phyloP scores from a whole-genome alignment of 2,888 invertebrate genomes.

The Polyploca ridens region DNA sequence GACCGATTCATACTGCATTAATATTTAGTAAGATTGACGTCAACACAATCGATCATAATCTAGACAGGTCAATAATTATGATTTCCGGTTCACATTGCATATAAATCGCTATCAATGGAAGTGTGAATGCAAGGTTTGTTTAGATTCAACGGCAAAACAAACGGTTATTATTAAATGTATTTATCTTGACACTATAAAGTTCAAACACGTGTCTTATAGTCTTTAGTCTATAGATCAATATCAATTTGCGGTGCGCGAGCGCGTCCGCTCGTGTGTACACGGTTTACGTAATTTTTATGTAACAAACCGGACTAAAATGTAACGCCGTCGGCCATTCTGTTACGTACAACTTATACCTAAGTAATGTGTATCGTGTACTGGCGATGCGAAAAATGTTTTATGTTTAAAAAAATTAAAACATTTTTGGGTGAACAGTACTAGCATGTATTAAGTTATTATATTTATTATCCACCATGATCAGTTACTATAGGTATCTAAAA shows the following conservation, averaged over 20 bases:
- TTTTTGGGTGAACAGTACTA: not conserved
- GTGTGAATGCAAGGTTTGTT: not conserved
- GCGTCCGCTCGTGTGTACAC: slow-evolving; percentile 35
- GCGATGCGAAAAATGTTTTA: not conserved
- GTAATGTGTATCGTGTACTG: slow-evolving; percentile 28
- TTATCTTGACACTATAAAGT: slow-evolving; percentile 2
- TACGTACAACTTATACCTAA: slow-evolving; percentile 38
- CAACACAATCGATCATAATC: not conserved
- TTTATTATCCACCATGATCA: too few species aligned
- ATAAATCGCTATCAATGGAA: not conserved
- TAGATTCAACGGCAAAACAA: not conserved
- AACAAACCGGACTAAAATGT: slow-evolving; percentile 68
- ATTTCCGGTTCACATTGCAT: not conserved
- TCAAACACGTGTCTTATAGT: slow-evolving; percentile 8
- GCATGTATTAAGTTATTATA: too few species aligned
- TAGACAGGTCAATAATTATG: not conserved
- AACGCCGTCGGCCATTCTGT: slow-evolving; percentile 40
- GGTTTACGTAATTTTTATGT: slow-evolving; percentile 74
- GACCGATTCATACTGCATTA: slow-evolving; percentile 38
- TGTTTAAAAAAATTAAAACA: not conserved
- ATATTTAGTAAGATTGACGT: slow-evolving; percentile 9
- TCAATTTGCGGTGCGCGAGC: slow-evolving; percentile 21
- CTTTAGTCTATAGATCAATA: slow-evolving; percentile 5
- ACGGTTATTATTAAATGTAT: not conserved
- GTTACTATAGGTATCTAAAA: too few species aligned